phyloP scores from a whole-genome alignment of 2,113 vertebrate species.

The Chaetorhynchus papuensis region DNA sequence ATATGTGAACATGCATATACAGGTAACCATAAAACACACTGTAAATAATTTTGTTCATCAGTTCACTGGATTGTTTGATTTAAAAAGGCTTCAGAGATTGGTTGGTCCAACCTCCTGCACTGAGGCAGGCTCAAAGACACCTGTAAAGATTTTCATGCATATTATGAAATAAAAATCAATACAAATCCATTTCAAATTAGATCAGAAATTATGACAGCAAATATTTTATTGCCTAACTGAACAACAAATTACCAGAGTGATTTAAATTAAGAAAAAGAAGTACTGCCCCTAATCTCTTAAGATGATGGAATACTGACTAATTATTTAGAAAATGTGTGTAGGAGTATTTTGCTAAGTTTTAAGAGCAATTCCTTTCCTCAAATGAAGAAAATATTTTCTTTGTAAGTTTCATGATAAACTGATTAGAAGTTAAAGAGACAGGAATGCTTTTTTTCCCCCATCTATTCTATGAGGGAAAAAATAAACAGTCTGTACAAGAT shows the following conservation, averaged over 20 bases:
- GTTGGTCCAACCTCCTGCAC: background rate
- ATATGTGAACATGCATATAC: fast-evolving
- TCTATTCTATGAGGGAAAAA: background rate
- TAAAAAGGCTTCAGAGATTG: background rate
- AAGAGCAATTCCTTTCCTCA: background rate
- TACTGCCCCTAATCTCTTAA: background rate
- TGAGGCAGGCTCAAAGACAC: background rate
- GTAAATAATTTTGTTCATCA: background rate
- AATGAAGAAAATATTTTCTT: background rate
- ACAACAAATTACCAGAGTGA: background rate
- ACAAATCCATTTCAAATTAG: background rate
- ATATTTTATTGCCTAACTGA: background rate
- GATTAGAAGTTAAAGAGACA: background rate
- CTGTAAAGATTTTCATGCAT: background rate
- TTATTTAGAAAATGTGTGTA: background rate
- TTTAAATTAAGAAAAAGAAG: background rate
- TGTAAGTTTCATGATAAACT: background rate
- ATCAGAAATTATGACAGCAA: background rate
- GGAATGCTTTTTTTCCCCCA: fast-evolving
- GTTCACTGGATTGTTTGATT: background rate
- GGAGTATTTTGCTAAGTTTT: background rate
- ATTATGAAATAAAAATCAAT: background rate
- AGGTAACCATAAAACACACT: background rate
- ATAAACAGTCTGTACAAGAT: background rate
- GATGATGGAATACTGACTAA: background rate